phyloP scores from a whole-genome alignment of 2,113 vertebrate species.

The Cinclus mexicanus region DNA sequence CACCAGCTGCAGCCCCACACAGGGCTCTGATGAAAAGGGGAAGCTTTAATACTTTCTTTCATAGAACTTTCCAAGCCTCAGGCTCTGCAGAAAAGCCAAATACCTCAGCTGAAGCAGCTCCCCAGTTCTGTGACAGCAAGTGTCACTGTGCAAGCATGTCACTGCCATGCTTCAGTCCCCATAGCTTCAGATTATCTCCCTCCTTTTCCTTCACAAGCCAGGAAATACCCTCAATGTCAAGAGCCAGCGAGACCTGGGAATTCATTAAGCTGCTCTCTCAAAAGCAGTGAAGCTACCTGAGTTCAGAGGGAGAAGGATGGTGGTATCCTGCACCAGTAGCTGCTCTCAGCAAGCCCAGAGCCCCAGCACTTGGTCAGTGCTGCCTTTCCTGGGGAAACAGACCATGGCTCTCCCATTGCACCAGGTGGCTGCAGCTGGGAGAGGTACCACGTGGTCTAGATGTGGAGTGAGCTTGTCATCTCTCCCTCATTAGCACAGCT shows the following conservation, averaged over 20 bases:
- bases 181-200: background rate
- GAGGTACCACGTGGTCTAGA: background rate
- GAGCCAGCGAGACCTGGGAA: background rate
- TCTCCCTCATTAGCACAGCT: background rate
- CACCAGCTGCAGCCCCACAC: background rate
- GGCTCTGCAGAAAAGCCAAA: background rate
- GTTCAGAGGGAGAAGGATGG: background rate
- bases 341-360: background rate
- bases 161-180: background rate
- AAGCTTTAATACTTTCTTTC: background rate
- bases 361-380: background rate
- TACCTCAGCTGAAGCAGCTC: background rate
- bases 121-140: background rate
- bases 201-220: background rate
- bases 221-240: background rate
- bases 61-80: background rate
- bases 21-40: background rate
- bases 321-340: background rate
- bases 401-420: background rate
- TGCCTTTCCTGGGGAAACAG: background rate
- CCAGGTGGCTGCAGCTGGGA: background rate
- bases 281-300: background rate
- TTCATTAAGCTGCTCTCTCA: background rate
- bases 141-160: rapidly evolving
- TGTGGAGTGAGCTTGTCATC: background rate